Evolutionary conservation across 2,888 invertebrate genomes (phyloP).

Genomic region (Xestia rhomboidea): DNA sequence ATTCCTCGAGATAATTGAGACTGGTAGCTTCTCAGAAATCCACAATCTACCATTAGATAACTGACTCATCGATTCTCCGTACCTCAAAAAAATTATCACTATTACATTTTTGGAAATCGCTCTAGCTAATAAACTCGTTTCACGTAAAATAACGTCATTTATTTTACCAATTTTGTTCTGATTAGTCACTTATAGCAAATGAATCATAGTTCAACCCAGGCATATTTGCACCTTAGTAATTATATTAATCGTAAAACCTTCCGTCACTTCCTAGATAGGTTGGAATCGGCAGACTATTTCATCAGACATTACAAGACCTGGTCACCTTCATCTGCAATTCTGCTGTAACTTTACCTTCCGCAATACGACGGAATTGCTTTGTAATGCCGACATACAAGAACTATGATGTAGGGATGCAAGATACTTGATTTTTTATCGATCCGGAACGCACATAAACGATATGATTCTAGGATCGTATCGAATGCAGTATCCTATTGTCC

Average conservation of each 20-base stretch:
- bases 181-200: not conserved
- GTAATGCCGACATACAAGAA: constrained; percentile 40
- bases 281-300: constrained; percentile 8
- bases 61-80: constrained; percentile 6
- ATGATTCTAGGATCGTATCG: not conserved
- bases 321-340: constrained; percentile 21
- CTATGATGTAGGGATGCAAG: not conserved
- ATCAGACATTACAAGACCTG: constrained; percentile 38
- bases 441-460: not conserved
- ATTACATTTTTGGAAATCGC: not conserved
- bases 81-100: constrained; percentile 37
- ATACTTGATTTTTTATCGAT: not conserved
- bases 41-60: not conserved
- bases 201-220: not conserved
- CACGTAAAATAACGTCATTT: not conserved
- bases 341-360: constrained; percentile 49
- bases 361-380: constrained; percentile 45
- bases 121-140: not conserved
- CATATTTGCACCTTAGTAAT: not conserved
- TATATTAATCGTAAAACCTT: constrained; percentile 12
- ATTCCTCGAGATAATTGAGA: not conserved
- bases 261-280: constrained; percentile 16
- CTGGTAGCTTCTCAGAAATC: constrained; percentile 19
- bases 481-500: too few species aligned
- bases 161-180: not conserved